phyloP scores from a whole-genome alignment of 2,113 vertebrate genomes.

The Ictalurus punctatus region DNA sequence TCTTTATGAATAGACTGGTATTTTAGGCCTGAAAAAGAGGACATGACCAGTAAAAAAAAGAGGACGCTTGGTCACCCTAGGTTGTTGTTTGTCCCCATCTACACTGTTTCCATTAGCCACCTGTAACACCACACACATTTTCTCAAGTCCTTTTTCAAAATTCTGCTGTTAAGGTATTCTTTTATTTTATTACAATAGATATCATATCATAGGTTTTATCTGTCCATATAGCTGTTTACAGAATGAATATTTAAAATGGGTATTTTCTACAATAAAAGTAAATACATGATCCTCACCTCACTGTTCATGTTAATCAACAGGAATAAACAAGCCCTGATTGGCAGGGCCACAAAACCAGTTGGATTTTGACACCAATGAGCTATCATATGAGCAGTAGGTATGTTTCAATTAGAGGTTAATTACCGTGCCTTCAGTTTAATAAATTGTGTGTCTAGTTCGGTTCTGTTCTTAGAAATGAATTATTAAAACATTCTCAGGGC shows the following conservation, averaged over 20 bases:
- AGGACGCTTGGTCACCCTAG: neutral
- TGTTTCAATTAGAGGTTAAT: neutral
- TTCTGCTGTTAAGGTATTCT: neutral
- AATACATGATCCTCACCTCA: neutral
- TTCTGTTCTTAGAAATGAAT: slow-evolving; percentile 2
- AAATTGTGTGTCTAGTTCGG: neutral
- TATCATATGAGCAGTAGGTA: neutral
- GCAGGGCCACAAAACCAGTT: neutral
- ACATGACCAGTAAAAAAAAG: neutral
- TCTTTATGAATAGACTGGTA: neutral
- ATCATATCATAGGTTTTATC: neutral
- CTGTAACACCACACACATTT: neutral
- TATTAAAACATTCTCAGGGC: neutral
- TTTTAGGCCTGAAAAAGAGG: neutral
- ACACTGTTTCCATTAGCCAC: neutral
- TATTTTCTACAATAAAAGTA: neutral
- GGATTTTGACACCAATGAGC: slow-evolving; percentile 23
- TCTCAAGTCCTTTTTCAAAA: neutral
- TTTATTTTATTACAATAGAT: neutral
- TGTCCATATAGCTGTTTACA: neutral
- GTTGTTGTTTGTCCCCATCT: neutral
- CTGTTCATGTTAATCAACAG: neutral
- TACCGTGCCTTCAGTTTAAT: neutral
- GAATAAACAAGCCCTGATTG: neutral
- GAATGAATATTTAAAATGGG: neutral